Conservation (phyloP, 2,113 vertebrate species). For the Hyperoodon ampullatus region DNA sequence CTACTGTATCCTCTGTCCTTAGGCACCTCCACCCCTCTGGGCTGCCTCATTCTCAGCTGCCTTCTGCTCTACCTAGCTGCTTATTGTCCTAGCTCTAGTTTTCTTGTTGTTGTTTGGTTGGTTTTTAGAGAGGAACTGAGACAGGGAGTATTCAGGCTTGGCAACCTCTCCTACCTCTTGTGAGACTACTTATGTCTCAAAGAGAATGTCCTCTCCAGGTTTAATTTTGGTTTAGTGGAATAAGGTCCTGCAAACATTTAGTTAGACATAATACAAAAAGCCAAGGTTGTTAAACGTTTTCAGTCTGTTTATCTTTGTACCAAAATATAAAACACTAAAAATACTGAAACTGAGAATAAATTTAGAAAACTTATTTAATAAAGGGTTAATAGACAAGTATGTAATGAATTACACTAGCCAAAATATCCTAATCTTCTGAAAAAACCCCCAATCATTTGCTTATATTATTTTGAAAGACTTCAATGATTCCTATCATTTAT, state of each 20-base stretch:
- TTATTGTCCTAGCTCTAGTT: neutral
- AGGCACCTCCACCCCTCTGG: neutral
- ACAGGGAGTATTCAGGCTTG: neutral
- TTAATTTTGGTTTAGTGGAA: neutral
- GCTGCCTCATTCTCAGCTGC: neutral
- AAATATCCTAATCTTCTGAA: constrained; percentile 9
- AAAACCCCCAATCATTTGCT: constrained; percentile 17
- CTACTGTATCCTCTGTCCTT: neutral
- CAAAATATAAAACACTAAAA: neutral
- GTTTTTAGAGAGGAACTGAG: neutral
- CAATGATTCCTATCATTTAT: neutral
- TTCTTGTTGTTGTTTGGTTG: neutral
- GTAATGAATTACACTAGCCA: neutral
- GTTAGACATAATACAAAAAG: neutral
- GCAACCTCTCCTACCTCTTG: neutral
- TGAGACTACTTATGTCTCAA: neutral
- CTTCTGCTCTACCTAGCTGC: neutral
- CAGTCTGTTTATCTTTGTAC: neutral
- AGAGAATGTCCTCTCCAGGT: constrained; percentile 22
- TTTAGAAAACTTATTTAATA: neutral
- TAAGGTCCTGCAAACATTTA: neutral
- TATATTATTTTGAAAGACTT: neutral
- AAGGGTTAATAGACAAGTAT: neutral
- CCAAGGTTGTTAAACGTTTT: neutral
- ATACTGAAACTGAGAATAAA: constrained; percentile 43